Percentiles rank a stretch among this genome's conserved stretches.
Conservation (phyloP, 2,888 invertebrate genomes). For the Apotomis capreana region DNA sequence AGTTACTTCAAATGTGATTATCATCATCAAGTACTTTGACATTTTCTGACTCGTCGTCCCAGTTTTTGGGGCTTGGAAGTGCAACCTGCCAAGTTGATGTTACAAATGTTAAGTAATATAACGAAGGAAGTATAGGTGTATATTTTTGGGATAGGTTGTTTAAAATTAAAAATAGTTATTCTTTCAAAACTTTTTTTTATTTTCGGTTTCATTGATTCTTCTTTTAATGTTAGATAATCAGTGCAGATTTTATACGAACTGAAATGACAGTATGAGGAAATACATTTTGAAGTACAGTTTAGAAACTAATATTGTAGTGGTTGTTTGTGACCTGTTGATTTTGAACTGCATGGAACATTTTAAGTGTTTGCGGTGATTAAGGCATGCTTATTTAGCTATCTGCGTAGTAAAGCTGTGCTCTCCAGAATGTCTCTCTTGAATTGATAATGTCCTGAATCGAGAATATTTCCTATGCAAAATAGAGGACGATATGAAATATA, state of each 20-base stretch:
- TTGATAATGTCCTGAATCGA: neutral
- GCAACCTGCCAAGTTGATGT: no score
- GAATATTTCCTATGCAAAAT: neutral
- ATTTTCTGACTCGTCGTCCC: no score
- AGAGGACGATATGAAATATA: neutral
- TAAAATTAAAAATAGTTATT: conserved; percentile 42
- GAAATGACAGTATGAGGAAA: conserved; percentile 62
- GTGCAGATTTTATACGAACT: conserved; percentile 71
- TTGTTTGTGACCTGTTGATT: conserved; percentile 62
- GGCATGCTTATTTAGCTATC: neutral
- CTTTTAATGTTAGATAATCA: conserved; percentile 74
- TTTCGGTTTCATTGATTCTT: conserved; percentile 67
- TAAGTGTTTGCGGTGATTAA: conserved; percentile 14
- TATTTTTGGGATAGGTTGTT: neutral
- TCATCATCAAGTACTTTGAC: no score
- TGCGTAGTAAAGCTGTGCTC: neutral
- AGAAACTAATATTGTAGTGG: conserved; percentile 52
- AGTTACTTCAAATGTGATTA: no score
- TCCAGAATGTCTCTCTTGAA: neutral
- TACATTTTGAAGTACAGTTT: conserved; percentile 61
- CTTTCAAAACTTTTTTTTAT: conserved; percentile 66
- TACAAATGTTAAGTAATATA: no score
- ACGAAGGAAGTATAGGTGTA: no score
- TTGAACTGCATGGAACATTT: conserved; percentile 32
- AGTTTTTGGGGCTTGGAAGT: no score